Conservation (phyloP, 2,113 vertebrate species). For the Pterocles gutturalis region DNA sequence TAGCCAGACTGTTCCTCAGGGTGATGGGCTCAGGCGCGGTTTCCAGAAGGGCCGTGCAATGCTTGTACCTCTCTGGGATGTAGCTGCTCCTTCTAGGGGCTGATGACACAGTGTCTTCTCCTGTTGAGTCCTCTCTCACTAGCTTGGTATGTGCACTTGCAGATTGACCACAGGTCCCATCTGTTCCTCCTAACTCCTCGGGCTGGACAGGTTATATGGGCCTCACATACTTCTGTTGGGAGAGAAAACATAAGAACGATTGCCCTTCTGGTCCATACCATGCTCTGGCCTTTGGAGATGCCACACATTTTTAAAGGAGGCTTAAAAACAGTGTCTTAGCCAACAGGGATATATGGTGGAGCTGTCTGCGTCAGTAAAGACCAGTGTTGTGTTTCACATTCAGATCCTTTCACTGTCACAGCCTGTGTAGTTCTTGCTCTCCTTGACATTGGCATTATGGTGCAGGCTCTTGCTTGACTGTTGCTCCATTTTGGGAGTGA, state of each 20-base stretch:
- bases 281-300: neutral
- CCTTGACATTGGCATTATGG: neutral
- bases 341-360: neutral
- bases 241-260: neutral
- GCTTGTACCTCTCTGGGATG: neutral
- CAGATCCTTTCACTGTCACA: neutral
- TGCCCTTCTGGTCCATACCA: neutral
- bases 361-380: neutral
- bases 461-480: neutral
- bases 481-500: neutral
- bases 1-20: neutral
- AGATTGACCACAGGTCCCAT: rapidly evolving
- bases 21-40: neutral
- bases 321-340: neutral
- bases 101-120: neutral
- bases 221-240: neutral
- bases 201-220: neutral
- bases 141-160: neutral
- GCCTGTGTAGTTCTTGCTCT: neutral
- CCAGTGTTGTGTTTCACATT: neutral
- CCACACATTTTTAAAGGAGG: neutral
- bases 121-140: neutral
- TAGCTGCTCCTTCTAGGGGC: neutral
- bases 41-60: neutral
- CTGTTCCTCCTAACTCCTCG: neutral